Evolutionary conservation across 1,140 invertebrate species (phyloP).

Genomic region (Diprion similis): DNA sequence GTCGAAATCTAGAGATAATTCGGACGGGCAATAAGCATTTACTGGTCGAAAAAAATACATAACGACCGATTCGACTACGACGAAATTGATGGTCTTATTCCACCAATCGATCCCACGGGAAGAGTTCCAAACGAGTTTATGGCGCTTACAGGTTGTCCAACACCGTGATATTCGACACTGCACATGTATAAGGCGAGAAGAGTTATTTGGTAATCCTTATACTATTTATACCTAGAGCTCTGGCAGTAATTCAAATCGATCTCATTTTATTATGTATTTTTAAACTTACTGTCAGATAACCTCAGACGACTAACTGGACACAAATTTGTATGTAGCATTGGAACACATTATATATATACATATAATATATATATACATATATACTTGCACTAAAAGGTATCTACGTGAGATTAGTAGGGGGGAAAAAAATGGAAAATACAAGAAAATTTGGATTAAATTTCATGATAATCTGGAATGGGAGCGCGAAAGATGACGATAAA

Average conservation of each 20-base stretch:
- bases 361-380: no score
- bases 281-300: no score
- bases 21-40: background rate
- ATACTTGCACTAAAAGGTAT: no score
- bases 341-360: no score
- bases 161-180: background rate
- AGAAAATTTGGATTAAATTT: background rate
- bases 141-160: background rate
- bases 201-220: no score
- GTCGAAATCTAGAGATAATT: no score
- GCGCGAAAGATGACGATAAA: slow-evolving; percentile 7
- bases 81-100: background rate
- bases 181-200: background rate
- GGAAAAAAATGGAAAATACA: background rate
- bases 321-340: no score
- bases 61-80: background rate
- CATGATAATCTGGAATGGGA: background rate
- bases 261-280: no score
- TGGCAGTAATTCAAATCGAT: no score
- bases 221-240: no score
- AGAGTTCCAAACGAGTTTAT: background rate
- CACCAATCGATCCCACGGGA: background rate
- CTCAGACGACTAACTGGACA: no score
- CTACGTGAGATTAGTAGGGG: background rate
- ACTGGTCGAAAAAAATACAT: background rate